phyloP scores from a whole-genome alignment of 2,797 vertebrate genomes.

The Crocodylus rhombifer region DNA sequence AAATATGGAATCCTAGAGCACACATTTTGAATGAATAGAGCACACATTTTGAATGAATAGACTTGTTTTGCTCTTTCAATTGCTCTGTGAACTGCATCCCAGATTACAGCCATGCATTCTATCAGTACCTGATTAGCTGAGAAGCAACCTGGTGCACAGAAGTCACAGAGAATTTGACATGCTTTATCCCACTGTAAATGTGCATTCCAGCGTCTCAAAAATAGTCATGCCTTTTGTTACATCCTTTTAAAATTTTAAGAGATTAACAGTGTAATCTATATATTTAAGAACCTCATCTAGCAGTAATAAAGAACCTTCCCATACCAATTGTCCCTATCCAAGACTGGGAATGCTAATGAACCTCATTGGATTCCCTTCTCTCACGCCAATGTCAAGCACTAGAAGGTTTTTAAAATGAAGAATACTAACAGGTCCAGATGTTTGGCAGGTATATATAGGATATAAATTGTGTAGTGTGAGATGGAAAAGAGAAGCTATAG shows the following conservation, averaged over 20 bases:
- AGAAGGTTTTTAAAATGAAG: constrained; percentile 18
- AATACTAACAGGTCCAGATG: constrained; percentile 26
- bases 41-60: not conserved
- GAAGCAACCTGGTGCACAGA: not conserved
- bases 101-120: not conserved
- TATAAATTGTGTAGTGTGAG: constrained; percentile 53
- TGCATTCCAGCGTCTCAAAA: constrained; percentile 1
- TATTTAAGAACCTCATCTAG: not conserved
- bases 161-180: not conserved
- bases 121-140: not conserved
- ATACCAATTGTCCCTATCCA: not conserved
- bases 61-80: not conserved
- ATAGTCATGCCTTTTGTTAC: not conserved
- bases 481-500: constrained; percentile 53
- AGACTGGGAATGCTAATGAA: not conserved
- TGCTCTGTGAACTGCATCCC: not conserved
- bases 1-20: not conserved
- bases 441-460: constrained; percentile 29
- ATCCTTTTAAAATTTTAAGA: not conserved
- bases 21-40: no score
- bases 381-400: not conserved
- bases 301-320: not conserved
- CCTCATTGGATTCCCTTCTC: constrained; percentile 32
- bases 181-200: not conserved
- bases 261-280: not conserved